These are phyloP conservation scores for Oplegnathus fasciatus DNA, from an alignment of 2,113 vertebrate species.

Conservation along the genomic window DNA sequence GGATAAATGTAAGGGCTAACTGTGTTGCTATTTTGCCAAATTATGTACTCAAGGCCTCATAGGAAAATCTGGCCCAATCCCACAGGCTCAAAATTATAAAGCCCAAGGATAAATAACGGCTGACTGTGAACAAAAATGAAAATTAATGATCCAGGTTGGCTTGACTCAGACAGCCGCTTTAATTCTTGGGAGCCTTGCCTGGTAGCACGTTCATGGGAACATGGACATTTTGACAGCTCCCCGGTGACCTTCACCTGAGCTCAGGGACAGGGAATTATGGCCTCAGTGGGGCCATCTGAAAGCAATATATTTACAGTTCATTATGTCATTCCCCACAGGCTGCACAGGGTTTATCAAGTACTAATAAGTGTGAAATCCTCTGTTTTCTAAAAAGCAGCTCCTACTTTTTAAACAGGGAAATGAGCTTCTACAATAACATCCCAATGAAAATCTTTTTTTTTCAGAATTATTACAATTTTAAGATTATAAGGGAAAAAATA, in stretches of 20 bases:
- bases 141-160: slow-evolving; percentile 62
- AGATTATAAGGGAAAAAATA: background rate
- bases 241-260: slow-evolving; percentile 73
- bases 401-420: background rate
- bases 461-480: background rate
- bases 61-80: slow-evolving; percentile 25
- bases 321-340: slow-evolving; percentile 46
- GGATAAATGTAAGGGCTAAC: slow-evolving; percentile 1
- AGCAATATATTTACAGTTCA: slow-evolving; percentile 71
- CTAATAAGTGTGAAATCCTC: slow-evolving; percentile 3
- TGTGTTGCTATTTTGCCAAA: background rate
- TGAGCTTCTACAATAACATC: background rate
- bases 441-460: background rate
- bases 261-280: slow-evolving; percentile 62
- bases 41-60: slow-evolving; percentile 2
- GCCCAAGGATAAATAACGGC: slow-evolving; percentile 55
- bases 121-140: slow-evolving; percentile 62
- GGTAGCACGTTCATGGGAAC: slow-evolving; percentile 50
- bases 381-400: slow-evolving; percentile 1
- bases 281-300: slow-evolving; percentile 48
- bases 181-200: slow-evolving; percentile 55
- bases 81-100: slow-evolving; percentile 43
- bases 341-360: slow-evolving; percentile 24
- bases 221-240: slow-evolving; percentile 65
- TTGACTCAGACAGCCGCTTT: slow-evolving; percentile 56